These are phyloP conservation scores for Cryptotermes secundus DNA, from an alignment of 1,140 invertebrate species.

Conservation along the genomic window DNA sequence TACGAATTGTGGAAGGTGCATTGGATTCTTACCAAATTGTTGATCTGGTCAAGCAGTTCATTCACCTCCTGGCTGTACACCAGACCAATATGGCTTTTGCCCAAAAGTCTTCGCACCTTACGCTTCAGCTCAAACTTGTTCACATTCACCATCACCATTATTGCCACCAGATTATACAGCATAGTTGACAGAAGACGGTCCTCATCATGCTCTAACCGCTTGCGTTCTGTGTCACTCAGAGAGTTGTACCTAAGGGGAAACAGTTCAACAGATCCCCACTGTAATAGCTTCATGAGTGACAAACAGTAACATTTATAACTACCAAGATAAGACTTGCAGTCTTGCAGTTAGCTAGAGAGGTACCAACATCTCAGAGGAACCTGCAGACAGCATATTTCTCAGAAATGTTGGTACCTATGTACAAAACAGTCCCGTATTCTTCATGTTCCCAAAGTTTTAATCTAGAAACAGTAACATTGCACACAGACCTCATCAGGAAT, in stretches of 20 bases:
- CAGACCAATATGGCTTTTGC: constrained; percentile 97
- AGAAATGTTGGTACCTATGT: too few relatives aligned
- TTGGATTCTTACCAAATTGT: constrained; percentile 75
- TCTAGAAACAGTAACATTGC: too few relatives aligned
- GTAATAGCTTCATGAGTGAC: too few relatives aligned
- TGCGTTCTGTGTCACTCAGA: constrained; percentile 90
- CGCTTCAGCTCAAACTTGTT: constrained; percentile 83
- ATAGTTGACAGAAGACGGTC: constrained; percentile 93
- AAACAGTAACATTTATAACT: too few relatives aligned
- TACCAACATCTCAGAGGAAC: too few relatives aligned
- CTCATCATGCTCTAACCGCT: constrained; percentile 96
- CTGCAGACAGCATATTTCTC: too few relatives aligned
- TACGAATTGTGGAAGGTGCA: not conserved
- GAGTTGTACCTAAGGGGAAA: constrained; percentile 81
- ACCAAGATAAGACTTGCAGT: too few relatives aligned
- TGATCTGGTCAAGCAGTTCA: constrained; percentile 91
- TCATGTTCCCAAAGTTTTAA: too few relatives aligned
- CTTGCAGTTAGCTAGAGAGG: too few relatives aligned
- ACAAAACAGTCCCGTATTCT: too few relatives aligned
- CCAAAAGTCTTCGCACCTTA: constrained; percentile 90
- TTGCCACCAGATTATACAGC: constrained; percentile 94
- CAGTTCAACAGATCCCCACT: too few relatives aligned
- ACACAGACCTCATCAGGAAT: too few relatives aligned
- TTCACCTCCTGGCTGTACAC: constrained; percentile 98
- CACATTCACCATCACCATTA: constrained; percentile 93